A percentile compares a stretch with the other conserved stretches of the same genome.
These are phyloP conservation scores for Polypterus bichir DNA, from an alignment of 2,113 vertebrate genomes.

Conservation along the genomic window DNA sequence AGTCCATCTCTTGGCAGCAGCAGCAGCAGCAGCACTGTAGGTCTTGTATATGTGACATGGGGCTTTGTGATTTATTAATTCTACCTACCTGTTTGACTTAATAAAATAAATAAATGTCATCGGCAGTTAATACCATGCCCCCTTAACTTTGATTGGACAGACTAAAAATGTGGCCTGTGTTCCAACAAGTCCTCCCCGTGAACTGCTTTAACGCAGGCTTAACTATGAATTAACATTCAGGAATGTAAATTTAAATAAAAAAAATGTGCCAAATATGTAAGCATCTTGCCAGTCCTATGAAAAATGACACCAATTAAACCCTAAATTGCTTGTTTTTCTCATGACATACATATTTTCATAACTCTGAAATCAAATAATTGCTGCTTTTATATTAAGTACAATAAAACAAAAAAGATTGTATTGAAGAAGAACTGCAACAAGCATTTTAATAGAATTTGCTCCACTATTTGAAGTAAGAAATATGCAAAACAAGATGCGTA, in stretches of 20 bases:
- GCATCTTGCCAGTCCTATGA: slow-evolving; percentile 86
- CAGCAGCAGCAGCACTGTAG: too few species aligned
- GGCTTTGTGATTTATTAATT: too few species aligned
- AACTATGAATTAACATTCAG: slow-evolving; percentile 66
- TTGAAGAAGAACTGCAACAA: slow-evolving; percentile 80
- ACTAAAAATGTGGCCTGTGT: too few species aligned
- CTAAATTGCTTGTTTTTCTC: slow-evolving; percentile 96
- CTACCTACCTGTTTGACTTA: too few species aligned
- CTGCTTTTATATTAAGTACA: slow-evolving; percentile 90
- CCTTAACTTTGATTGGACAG: too few species aligned
- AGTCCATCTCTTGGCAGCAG: too few species aligned
- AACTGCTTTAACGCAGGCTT: slow-evolving; percentile 23
- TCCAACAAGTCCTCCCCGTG: too few species aligned
- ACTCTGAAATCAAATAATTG: slow-evolving; percentile 98
- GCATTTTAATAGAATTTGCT: slow-evolving; percentile 82
- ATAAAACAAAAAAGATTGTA: slow-evolving; percentile 90
- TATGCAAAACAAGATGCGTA: slow-evolving; percentile 74
- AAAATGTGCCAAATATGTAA: slow-evolving; percentile 83
- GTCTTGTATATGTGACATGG: too few species aligned
- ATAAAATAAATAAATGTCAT: too few species aligned
- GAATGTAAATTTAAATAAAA: slow-evolving; percentile 86
- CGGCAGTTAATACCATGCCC: too few species aligned
- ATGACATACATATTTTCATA: slow-evolving; percentile 99
- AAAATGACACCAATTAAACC: slow-evolving; percentile 97
- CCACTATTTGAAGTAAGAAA: slow-evolving; percentile 69